Evolutionary conservation across 2,888 invertebrate genomes (phyloP).

Genomic region (Boloria euphrosyne): DNA sequence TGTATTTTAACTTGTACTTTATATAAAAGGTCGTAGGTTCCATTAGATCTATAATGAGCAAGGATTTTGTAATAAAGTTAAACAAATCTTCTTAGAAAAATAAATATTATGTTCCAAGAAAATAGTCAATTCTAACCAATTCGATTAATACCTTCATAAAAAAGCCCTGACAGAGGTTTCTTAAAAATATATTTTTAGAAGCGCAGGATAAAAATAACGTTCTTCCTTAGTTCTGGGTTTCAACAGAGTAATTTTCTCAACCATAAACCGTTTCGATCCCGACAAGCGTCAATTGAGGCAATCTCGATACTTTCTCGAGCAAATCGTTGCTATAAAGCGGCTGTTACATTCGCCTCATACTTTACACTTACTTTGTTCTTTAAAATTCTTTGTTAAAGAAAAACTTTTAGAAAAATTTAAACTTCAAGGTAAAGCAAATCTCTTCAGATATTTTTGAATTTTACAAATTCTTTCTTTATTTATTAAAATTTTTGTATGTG

Average conservation of each 20-base stretch:
- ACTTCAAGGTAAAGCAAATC: too few relatives aligned
- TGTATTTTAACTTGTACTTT: too few relatives aligned
- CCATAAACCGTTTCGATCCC: constrained; percentile 21
- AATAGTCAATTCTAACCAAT: too few relatives aligned
- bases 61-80: too few relatives aligned
- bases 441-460: too few relatives aligned
- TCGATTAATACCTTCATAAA: background rate
- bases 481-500: too few relatives aligned
- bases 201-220: constrained; percentile 14
- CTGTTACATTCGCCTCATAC: constrained; percentile 7
- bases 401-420: background rate
- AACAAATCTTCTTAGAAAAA: too few relatives aligned
- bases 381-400: background rate
- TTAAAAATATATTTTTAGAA: background rate
- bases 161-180: background rate
- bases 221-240: background rate
- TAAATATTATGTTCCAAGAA: too few relatives aligned
- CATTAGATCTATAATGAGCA: too few relatives aligned
- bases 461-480: too few relatives aligned
- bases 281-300: constrained; percentile 22
- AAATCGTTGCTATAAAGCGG: constrained; percentile 12
- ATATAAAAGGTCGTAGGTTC: too few relatives aligned
- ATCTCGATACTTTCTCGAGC: constrained; percentile 21
- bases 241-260: constrained; percentile 16
- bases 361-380: background rate